Base-by-base conservation (phyloP, 2,888 invertebrate species). In the Ptychoptera contaminata region DNA sequence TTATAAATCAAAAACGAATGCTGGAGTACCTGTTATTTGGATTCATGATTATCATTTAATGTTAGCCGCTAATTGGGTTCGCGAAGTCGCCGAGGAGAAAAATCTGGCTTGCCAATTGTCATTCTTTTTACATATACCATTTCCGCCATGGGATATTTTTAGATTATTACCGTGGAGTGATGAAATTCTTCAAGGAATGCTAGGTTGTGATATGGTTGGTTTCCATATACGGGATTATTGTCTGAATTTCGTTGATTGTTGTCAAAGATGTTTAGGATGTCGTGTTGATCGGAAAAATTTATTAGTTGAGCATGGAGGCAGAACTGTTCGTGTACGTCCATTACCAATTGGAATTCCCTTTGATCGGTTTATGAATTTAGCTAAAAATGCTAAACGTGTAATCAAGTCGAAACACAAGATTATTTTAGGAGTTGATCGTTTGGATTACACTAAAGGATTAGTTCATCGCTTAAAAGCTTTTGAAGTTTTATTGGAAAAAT, bases 111-210 rank as follows among this genome's bases (percentile, higher is more conserved):
- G 80, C 58, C 86, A 87, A 60, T 66, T 92, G 50, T 91, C 88
- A 29, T 93, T 93, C 69, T 93, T 93, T 67, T 71, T 93, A 48
- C 93, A 93, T 66, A 93, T 93, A 56, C 93, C 93, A 0, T 93
- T 93, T 63, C 91, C 91, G 11, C 82, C 91, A 11, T 92, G 91
- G 86, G 92, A 92, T 57, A 88, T 91, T 52, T 90, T 87, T 63
- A 72, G 90, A 48, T 69, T 91, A 42, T 82, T 92, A 56, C 90
- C 90, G 2, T 88, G 90, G 86, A 82, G 86, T n/a, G 90, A 90
- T 63, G 91, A 91, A 67, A 82, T 93, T 45, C 71, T 93, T 29
- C 88, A 91, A 63, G 92, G 92, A 50, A 83, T 93, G 73, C 71
- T 93, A 43, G 83, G 84, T 53, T 88, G 90, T 63, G 92, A 92